Conservation (phyloP, 2,888 invertebrate species). For the Philereme vetulata region DNA sequence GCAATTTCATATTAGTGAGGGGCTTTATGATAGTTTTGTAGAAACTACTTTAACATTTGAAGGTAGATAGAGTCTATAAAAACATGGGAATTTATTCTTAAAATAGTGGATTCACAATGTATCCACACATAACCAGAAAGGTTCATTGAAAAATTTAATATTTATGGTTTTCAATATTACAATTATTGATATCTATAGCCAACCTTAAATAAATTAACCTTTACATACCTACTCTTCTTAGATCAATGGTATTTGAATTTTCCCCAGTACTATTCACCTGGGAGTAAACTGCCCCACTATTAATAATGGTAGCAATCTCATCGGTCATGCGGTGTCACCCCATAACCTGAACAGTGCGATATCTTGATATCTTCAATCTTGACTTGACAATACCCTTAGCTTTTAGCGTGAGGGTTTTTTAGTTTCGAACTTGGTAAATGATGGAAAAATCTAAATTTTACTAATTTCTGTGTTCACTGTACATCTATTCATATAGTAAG, state of each 20-base stretch:
- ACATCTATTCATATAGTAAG: too few relatives aligned
- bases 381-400: not conserved
- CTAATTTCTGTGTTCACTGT: too few relatives aligned
- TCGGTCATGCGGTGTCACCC: conserved; percentile 36
- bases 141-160: too few relatives aligned
- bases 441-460: too few relatives aligned
- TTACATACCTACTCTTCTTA: not conserved
- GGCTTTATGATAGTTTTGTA: conserved; percentile 1
- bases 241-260: conserved; percentile 9
- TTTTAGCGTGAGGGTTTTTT: not conserved
- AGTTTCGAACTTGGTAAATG: not conserved
- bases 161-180: too few relatives aligned
- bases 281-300: conserved; percentile 18
- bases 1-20: conserved; percentile 18
- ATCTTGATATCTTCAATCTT: conserved; percentile 4
- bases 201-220: too few relatives aligned
- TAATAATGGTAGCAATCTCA: conserved; percentile 31
- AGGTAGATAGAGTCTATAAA: too few relatives aligned
- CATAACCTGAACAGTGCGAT: conserved; percentile 12
- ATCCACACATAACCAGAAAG: too few relatives aligned
- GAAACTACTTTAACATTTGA: not conserved
- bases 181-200: too few relatives aligned
- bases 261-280: conserved; percentile 15
- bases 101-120: too few relatives aligned
- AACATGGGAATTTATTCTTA: too few relatives aligned